Percentiles rank a stretch among this genome's conserved stretches.
phyloP scores from a whole-genome alignment of 2,888 invertebrate genomes.

The Acleris holmiana region DNA sequence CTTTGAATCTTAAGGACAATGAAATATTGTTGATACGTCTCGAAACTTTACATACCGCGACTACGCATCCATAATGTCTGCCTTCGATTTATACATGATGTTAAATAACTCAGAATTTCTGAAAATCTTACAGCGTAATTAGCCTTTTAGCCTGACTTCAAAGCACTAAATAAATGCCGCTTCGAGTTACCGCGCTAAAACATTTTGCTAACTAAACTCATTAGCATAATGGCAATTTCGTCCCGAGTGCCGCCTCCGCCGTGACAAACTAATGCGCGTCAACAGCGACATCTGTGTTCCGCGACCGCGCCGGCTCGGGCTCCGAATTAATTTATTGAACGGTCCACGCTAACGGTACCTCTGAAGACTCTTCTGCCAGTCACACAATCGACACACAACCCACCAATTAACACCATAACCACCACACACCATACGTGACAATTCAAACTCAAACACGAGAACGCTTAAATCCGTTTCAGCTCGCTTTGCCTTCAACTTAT shows the following conservation, averaged over 20 bases:
- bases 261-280: constrained; percentile 20
- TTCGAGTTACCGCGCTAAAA: constrained; percentile 20
- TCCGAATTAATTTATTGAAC: constrained; percentile 79
- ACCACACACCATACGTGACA: constrained; percentile 35
- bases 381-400: constrained; percentile 57
- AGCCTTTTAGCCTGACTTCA: background rate
- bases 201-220: constrained; percentile 26
- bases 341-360: constrained; percentile 71
- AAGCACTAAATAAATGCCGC: constrained; percentile 14
- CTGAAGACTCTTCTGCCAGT: constrained; percentile 77
- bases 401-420: constrained; percentile 45
- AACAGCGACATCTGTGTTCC: constrained; percentile 38
- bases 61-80: background rate
- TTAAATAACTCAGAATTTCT: background rate
- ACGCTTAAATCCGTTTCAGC: constrained; percentile 50
- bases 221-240: constrained; percentile 27
- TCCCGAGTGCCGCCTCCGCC: constrained; percentile 13
- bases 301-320: constrained; percentile 31
- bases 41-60: too few species aligned
- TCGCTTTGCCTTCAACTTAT: constrained; percentile 48
- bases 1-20: too few species aligned
- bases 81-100: background rate
- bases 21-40: too few species aligned
- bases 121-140: background rate
- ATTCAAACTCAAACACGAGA: constrained; percentile 43